phyloP scores from a whole-genome alignment of 2,888 invertebrate genomes.

The Tryphoninae sp. region DNA sequence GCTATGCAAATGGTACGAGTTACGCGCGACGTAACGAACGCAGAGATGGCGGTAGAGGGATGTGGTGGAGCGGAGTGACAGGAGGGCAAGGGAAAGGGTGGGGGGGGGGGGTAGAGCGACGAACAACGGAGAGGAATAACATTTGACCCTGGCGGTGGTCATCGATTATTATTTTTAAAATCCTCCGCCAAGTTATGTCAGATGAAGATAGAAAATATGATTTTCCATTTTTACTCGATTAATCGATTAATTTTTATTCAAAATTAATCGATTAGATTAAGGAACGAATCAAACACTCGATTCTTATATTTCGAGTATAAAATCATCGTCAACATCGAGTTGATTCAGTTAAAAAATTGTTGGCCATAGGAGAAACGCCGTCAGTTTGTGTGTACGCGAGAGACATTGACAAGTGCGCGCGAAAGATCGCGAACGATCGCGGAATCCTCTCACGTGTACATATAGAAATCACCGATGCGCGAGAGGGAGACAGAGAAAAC shows the following conservation, averaged over 20 bases:
- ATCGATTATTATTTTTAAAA: too few species aligned
- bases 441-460: constrained; percentile 1
- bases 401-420: constrained; percentile 46
- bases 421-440: constrained; percentile 46
- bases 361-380: constrained; percentile 14
- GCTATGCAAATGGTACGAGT: constrained; percentile 76
- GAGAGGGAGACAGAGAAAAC: not conserved
- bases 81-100: not conserved
- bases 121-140: too few species aligned
- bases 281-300: not conserved
- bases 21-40: constrained; percentile 39
- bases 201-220: too few species aligned
- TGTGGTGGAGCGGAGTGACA: not conserved
- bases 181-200: too few species aligned
- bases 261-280: not conserved
- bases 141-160: too few species aligned
- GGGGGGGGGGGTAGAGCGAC: too few species aligned
- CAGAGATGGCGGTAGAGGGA: not conserved
- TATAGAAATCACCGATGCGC: not conserved
- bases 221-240: too few species aligned
- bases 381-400: constrained; percentile 11
- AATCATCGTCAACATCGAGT: not conserved
- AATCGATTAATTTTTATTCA: too few species aligned
- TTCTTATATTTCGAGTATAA: not conserved
- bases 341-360: constrained; percentile 12